Base-by-base conservation (phyloP, 2,888 invertebrate species). In the Tachina lurida region DNA sequence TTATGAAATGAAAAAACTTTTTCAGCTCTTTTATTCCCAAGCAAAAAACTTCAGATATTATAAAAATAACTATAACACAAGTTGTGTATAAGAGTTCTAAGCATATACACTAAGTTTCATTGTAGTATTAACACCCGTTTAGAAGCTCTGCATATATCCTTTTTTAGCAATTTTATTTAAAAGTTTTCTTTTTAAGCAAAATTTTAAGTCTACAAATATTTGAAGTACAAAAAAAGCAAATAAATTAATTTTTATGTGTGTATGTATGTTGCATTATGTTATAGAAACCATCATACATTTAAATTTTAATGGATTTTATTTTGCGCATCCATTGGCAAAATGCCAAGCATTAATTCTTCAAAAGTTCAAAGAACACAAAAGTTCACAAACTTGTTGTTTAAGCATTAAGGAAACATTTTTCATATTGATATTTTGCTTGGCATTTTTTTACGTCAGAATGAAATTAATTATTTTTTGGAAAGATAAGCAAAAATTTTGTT, bases 281-380 rank as follows among this genome's bases (percentile, higher is more conserved):
- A 31, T 52, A 52, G 4, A 13, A 45, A 31, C 31, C 10, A 31
- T 39, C 39, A 56, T 45, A 17, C 17, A 56, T 45, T 58, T 4
- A 31, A n/a, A 31, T 47, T 60, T 31, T 17, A 58, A 60, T 31
- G 45, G n/a, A 31, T 15, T 56, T 10, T 45, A 12, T 43, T 22
- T 45, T 22, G 2, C 45, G 22, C 12, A 45, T 43, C 41, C 4
- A 31, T 62, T 78, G 71, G 63, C 45, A 63, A 63, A 15, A 54
- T 47, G 43, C 63, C 71, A 71, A 71, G 13, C 19, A 43, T 22
- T 49, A 67, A 17, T 56, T 67, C 47, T 19, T 52, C 13, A n/a
- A 63, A 79, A 71, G 56, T 71, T 79, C 54, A 79, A 63, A 71
- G 79, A 19, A 63, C 56, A 63, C n/a, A 63, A 62, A 2, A 56